Percentiles rank a stretch among this genome's conserved stretches.
Evolutionary conservation across 2,113 vertebrate species (phyloP).

Genomic region (Etia nguti): DNA sequence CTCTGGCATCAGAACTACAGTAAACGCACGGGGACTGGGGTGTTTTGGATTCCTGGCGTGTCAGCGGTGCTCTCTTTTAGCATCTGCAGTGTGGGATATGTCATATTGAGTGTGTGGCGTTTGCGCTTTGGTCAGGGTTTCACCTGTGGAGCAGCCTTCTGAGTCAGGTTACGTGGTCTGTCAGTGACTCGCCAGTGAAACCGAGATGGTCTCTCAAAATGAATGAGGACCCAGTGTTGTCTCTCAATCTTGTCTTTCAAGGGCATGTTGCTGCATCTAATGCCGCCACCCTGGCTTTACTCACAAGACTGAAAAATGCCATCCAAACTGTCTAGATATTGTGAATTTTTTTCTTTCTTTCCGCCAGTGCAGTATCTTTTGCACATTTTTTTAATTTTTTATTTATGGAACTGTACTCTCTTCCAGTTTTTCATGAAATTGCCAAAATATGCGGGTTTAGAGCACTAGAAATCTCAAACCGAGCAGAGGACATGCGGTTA

Average conservation of each 20-base stretch:
- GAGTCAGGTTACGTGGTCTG: slow-evolving; percentile 53
- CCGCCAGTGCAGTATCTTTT: background rate
- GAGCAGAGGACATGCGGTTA: background rate
- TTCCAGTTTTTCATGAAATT: background rate
- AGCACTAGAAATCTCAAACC: background rate
- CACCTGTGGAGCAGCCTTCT: slow-evolving; percentile 36
- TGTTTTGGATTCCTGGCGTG: slow-evolving; percentile 47
- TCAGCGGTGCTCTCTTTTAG: slow-evolving; percentile 25
- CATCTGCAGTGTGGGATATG: slow-evolving; percentile 31
- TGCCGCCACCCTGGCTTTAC: background rate
- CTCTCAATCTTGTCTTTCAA: slow-evolving; percentile 42
- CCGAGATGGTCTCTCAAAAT: slow-evolving; percentile 11
- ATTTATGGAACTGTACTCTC: background rate
- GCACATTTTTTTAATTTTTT: slow-evolving; percentile 6
- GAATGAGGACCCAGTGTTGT: slow-evolving; percentile 46
- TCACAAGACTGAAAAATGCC: slow-evolving; percentile 29
- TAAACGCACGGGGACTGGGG: background rate
- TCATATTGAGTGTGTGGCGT: slow-evolving; percentile 11
- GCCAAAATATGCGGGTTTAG: background rate
- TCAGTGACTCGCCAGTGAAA: slow-evolving; percentile 31
- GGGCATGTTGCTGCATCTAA: slow-evolving; percentile 49
- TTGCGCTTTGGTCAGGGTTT: slow-evolving; percentile 17
- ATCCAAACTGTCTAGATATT: slow-evolving; percentile 10
- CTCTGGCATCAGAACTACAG: background rate
- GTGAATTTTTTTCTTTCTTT: slow-evolving; percentile 17